Evolutionary conservation across 2,888 invertebrate genomes (phyloP), one percentile per base, ranked within the genome.

Genomic region (Melanostoma scalare): DNA sequence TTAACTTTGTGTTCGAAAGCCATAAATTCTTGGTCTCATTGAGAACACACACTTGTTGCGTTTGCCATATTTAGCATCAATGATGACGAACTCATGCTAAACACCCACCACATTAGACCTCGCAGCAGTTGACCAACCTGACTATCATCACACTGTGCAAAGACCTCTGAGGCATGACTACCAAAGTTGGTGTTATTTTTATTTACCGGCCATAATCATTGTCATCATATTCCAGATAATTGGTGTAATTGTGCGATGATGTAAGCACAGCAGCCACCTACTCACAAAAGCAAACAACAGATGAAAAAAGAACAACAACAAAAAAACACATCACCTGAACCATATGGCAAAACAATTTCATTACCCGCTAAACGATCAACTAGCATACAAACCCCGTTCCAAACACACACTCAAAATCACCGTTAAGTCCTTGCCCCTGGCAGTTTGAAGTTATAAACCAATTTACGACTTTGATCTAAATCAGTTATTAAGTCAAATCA

Each of bases 151-250:
- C 44, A 10, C 20, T 53, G 61, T 60, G 42, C 42, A 20, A 20
- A 20, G 38, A 44, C 65, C 46, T 50, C 65, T 53, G 35, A 61
- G 33, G 68, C 81, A 58, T 82, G 78, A 82, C 77, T 52, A 56
- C 81, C 81, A 72, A 81, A 82, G 56, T 63, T 82, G 81, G 81
- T 46, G 3, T 56, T 77, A 50, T 56, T 79, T 42, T 53, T 56
- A 61, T 61, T 65, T 38, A 20, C 38, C 38, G 10, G 44, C 38
- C 20, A 44, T 50, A 72, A 78, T 78, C 35, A 76, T 60, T 58
- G 69, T 31, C 61, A 63, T 58, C 63, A 67, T 44, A 52, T 30
- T 40, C 55, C 8, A 30, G 69, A 68, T 77, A 82, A 69, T 73
- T 65, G 61, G 50, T 20, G 46, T 67, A 60, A 81, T 81, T 77